phyloP scores from a whole-genome alignment of 1,140 invertebrate genomes.

The Anastatus disparis region DNA sequence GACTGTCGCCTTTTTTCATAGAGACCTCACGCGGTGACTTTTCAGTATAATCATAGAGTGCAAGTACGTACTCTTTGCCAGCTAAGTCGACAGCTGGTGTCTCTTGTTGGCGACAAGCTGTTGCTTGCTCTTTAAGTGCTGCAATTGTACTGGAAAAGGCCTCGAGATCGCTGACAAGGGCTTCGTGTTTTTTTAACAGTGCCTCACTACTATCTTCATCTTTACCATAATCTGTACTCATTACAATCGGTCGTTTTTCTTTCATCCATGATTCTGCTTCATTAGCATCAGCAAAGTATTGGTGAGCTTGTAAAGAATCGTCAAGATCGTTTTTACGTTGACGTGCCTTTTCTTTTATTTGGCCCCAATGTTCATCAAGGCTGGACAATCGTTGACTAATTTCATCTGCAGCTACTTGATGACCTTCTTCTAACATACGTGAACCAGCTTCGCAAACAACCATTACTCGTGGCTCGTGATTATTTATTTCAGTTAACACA shows the following conservation, averaged over 20 bases:
- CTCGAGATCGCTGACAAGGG: constrained; percentile 95
- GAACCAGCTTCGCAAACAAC: constrained; percentile 89
- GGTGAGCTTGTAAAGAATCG: constrained; percentile 97
- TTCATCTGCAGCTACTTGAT: constrained; percentile 95
- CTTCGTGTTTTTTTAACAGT: constrained; percentile 97
- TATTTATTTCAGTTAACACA: constrained; percentile 95
- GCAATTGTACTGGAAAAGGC: constrained; percentile 96
- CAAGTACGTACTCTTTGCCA: constrained; percentile 96
- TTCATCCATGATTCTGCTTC: constrained; percentile 99
- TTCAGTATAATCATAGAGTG: constrained; percentile 98
- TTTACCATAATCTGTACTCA: constrained; percentile 93
- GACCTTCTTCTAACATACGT: constrained; percentile 90
- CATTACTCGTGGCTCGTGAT: constrained; percentile 94
- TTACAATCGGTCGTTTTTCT: constrained; percentile 98
- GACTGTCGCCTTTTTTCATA: constrained; percentile 98
- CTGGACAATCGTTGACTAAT: constrained; percentile 84
- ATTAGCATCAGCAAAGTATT: constrained; percentile 99
- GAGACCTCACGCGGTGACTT: constrained; percentile 98
- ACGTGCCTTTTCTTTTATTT: constrained; percentile 87
- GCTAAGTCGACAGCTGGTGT: constrained; percentile 94
- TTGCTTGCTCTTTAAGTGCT: constrained; percentile 91
- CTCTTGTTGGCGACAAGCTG: constrained; percentile 96
- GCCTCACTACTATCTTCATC: constrained; percentile 99
- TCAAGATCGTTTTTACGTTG: constrained; percentile 96
- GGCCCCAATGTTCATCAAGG: constrained; percentile 89